A percentile compares a stretch with the other conserved stretches of the same genome.
Evolutionary conservation across 1,140 invertebrate species (phyloP).

Genomic region (Calephelis virginiensis): DNA sequence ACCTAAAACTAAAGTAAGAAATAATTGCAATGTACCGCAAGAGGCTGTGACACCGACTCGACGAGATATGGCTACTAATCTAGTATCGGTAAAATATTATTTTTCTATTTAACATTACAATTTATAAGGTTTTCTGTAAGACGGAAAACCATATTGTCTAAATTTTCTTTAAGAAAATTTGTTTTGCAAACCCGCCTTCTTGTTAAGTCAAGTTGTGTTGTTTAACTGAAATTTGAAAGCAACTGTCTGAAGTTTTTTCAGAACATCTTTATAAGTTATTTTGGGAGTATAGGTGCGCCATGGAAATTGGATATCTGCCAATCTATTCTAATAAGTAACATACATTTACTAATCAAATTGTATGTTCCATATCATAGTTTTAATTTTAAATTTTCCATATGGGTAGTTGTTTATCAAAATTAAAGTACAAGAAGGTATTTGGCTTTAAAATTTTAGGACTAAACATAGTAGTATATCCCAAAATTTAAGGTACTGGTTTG

Average conservation of each 20-base stretch:
- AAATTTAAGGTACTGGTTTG: constrained; percentile 23
- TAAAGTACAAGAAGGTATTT: constrained; percentile 62
- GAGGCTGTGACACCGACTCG: constrained; percentile 76
- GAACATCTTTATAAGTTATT: constrained; percentile 53
- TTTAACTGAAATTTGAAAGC: constrained; percentile 26
- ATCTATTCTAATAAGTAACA: constrained; percentile 39
- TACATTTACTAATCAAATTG: constrained; percentile 25
- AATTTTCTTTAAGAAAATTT: too few species aligned
- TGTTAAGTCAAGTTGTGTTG: constrained; percentile 8
- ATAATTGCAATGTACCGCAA: constrained; percentile 76
- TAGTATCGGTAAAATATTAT: constrained; percentile 56
- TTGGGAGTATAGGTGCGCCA: constrained; percentile 53
- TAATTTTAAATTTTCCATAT: constrained; percentile 43
- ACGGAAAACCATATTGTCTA: too few species aligned
- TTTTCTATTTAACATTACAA: background rate
- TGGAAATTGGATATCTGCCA: constrained; percentile 60
- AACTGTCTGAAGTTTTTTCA: constrained; percentile 52
- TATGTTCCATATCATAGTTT: constrained; percentile 1
- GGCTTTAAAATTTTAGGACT: constrained; percentile 12
- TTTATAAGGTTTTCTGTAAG: too few species aligned
- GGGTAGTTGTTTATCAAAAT: constrained; percentile 74
- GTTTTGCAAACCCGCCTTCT: background rate
- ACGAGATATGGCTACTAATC: constrained; percentile 74
- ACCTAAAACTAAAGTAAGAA: constrained; percentile 73
- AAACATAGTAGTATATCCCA: constrained; percentile 6